Conservation (phyloP, 2,888 invertebrate species). For the Rhogogaster chlorosoma region DNA sequence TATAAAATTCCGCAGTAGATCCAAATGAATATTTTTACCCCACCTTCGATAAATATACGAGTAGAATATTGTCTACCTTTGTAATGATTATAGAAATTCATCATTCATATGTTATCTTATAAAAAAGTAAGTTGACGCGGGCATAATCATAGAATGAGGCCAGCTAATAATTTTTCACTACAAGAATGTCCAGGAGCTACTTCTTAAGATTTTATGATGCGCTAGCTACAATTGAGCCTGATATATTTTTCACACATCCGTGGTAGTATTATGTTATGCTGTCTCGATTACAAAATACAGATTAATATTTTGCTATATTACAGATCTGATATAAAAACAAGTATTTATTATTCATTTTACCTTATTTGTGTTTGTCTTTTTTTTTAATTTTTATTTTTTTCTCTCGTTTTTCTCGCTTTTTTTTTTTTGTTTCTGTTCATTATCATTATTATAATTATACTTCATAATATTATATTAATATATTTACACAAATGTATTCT, state of each 20-base stretch:
- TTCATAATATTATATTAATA: conserved; percentile 68
- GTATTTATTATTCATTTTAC: conserved; percentile 73
- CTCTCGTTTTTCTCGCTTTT: conserved; percentile 58
- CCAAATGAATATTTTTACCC: not conserved
- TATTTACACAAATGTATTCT: conserved; percentile 74
- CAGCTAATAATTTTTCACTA: conserved; percentile 27
- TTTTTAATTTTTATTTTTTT: conserved; percentile 62
- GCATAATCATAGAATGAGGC: conserved; percentile 22
- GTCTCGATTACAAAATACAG: conserved; percentile 75
- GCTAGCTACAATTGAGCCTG: conserved; percentile 48
- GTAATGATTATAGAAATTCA: not conserved
- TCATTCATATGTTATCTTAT: not conserved
- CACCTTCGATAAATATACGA: not conserved
- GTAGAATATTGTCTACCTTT: not conserved
- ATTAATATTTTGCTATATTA: conserved; percentile 76
- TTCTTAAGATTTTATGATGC: conserved; percentile 42
- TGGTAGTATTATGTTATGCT: conserved; percentile 55
- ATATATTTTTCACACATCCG: conserved; percentile 43
- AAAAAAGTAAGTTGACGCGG: not conserved
- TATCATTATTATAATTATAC: conserved; percentile 62
- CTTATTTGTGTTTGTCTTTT: conserved; percentile 71
- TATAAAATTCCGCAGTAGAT: not conserved
- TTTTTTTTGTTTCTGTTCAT: conserved; percentile 59
- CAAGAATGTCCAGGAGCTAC: conserved; percentile 31
- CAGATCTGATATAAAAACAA: conserved; percentile 77